Conservation (phyloP, 2,113 vertebrate genomes). For the Ictidomys tridecemlineatus region DNA sequence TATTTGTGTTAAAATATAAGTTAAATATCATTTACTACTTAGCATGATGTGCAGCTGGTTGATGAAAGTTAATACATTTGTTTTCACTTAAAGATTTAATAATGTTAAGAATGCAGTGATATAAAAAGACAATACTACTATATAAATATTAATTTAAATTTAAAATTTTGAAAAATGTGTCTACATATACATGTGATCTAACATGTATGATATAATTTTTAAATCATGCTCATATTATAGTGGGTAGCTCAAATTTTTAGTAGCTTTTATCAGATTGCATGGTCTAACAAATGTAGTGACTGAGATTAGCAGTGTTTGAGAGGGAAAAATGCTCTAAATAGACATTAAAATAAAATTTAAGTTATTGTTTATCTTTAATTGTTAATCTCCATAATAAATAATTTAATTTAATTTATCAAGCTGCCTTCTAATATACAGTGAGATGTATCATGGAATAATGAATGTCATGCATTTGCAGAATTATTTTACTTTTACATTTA, state of each 20-base stretch:
- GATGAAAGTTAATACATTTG: neutral
- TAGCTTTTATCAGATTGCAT: neutral
- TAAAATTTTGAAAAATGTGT: neutral
- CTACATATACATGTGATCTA: neutral
- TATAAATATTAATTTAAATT: neutral
- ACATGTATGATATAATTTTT: neutral
- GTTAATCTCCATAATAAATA: neutral
- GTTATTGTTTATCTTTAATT: neutral
- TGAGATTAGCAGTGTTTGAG: neutral
- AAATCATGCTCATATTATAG: neutral
- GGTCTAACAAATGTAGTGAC: neutral
- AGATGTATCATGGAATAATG: neutral
- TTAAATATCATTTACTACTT: neutral
- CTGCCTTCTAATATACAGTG: neutral
- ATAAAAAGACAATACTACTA: neutral
- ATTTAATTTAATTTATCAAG: neutral
- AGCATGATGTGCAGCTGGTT: neutral
- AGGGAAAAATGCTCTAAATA: neutral
- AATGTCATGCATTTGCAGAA: neutral
- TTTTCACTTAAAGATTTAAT: neutral
- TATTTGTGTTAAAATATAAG: neutral
- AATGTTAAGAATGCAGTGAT: neutral
- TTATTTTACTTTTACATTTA: neutral
- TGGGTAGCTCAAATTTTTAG: neutral
- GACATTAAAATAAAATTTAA: neutral